Evolutionary conservation across 2,113 vertebrate species (phyloP).

Genomic region (Solea senegalensis): DNA sequence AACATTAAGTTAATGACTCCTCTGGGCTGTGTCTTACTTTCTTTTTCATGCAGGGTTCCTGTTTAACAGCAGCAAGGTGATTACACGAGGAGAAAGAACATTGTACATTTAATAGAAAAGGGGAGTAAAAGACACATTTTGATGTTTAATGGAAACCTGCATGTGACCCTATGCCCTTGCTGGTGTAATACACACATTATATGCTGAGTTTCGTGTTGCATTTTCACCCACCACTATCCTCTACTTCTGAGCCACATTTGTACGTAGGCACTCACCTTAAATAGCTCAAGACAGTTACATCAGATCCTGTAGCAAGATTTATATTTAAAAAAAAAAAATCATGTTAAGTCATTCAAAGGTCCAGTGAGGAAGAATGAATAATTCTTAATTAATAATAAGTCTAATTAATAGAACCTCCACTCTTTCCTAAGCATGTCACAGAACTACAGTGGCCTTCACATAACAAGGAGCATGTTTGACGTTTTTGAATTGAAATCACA

Average conservation of each 20-base stretch:
- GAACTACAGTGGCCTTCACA: too few species aligned
- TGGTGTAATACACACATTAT: constrained; percentile 9
- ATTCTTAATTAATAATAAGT: too few species aligned
- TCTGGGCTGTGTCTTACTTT: background rate
- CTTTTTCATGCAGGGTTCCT: background rate
- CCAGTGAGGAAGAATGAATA: too few species aligned
- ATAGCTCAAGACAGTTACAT: constrained; percentile 50
- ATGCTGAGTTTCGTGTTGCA: background rate
- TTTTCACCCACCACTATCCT: constrained; percentile 39
- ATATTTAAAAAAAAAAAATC: background rate
- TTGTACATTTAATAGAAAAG: background rate
- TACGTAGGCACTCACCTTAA: constrained; percentile 54
- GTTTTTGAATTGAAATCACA: too few species aligned
- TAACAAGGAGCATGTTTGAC: too few species aligned
- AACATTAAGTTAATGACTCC: background rate
- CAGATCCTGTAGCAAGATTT: constrained; percentile 23
- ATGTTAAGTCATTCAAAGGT: too few species aligned
- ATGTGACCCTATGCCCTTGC: background rate
- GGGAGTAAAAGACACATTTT: background rate
- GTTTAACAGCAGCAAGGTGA: constrained; percentile 5
- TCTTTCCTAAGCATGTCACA: too few species aligned
- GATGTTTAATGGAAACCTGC: constrained; percentile 2
- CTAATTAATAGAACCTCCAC: too few species aligned
- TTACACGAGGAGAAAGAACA: background rate
- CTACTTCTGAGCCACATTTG: constrained; percentile 24